Evolutionary conservation across 2,888 invertebrate genomes (phyloP), one percentile per base, ranked within the genome.

Genomic region (Allygus modestus): DNA sequence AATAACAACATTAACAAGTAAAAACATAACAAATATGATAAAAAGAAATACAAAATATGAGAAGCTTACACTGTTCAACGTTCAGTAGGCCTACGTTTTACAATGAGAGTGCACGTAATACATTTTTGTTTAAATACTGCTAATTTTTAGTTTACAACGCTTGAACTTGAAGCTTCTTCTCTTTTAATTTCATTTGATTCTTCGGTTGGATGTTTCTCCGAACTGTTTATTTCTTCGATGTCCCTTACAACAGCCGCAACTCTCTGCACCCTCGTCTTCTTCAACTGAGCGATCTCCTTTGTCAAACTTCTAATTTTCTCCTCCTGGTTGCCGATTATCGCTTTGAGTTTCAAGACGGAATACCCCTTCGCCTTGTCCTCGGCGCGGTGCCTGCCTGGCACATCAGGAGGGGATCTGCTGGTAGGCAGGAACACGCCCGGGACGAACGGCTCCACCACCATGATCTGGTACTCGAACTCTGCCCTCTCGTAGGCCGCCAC

Each of bases 261-360:
- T 54, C 20, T 54, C 54, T 54, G 54, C 17, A 54, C 26, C 28
- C 61, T 61, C 61, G 5, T 17, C 33, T 7, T n/a, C n/a, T 69
- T 69, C 0, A 69, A n/a, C 69, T 69, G 23, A 12, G n/a, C 69
- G 17, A 69, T 69, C 17, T 69, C 69, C 33, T 69, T 69, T 9
- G 33, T 31, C 26, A 69, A 69, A 9, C 2, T 33, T 15, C 11
- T 2, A 2, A 69, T 69, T 17, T 69, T 69, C n/a, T 69, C 33
- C n/a, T 69, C 69, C 69, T 69, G 69, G 33, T n/a, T 69, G 15
- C 69, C 69, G 26, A 69, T 69, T 31, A 69, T 31, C 4, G 69
- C 69, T n/a, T 69, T 69, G n/a, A 69, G 69, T 69, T 31, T 69
- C 33, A 69, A 31, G 1, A 61, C 26, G 15, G 69, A 69, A 4